Base-by-base conservation (phyloP, 23 tunicate species). In the Phallusia fumigata region DNA sequence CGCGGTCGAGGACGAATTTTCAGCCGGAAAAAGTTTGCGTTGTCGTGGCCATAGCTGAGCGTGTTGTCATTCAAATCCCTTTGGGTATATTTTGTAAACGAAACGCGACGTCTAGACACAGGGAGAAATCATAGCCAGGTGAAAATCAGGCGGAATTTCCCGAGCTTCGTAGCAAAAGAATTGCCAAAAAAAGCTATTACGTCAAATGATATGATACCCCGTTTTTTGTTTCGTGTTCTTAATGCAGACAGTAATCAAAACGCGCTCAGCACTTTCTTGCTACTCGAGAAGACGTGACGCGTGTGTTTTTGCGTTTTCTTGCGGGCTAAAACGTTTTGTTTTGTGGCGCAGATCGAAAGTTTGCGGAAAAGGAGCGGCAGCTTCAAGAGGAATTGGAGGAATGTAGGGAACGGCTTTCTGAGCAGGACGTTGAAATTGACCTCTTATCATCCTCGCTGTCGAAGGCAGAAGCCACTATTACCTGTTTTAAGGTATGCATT, bases 321-420 rank as follows among this genome's bases (percentile, higher is more conserved):
- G 74, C 6, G 31, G 12, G 11, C 3, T 5, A 28, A 30, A 30
- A 30, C 74, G 35, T 79, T 40, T 40, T 40, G 47, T 40, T 40
- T 44, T 53, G 5, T 80, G 76, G 65, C 74, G 21, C 51, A 91
- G 96, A 73, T 34, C 87, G 89, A 44, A 84, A 91, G 77, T 40
- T 82, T 33, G 87, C 80, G 49, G 84, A 79, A 30, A 26, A 78
- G 49, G 85, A 91, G 73, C 90, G 88, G 24, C 77, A 78, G 73
- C 77, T 91, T 2, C 33, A 75, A 36, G 96, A 91, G 35, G 91
- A 91, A 83, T 75, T 85, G 36, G 96, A 91, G 36, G 96, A 91
- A 83, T 77, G 80, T 45, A 75, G 65, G 51, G 96, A 82, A 31
- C 53, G 81, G 83, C 74, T 91, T 19, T 91, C 90, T 19, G 96